phyloP scores from a whole-genome alignment of 2,888 invertebrate species.

The Rhynchonema sp. region DNA sequence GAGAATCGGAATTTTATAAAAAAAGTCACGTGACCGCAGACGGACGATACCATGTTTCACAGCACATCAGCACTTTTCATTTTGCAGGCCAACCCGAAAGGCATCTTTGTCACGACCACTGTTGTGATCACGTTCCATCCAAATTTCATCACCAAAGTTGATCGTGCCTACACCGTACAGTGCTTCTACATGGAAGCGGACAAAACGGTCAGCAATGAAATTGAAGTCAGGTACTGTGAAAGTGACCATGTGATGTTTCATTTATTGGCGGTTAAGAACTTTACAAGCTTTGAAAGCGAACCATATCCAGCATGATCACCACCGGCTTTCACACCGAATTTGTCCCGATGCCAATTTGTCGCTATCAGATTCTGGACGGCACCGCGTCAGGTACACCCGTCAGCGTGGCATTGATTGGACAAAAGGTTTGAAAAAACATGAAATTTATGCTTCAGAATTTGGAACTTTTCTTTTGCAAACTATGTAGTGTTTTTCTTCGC shows the following conservation, averaged over 20 bases:
- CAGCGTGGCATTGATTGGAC: too few relatives aligned
- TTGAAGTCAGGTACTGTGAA: constrained; percentile 6
- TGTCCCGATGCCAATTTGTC: constrained; percentile 1
- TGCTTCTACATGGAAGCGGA: constrained; percentile 8
- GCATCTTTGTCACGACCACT: constrained; percentile 5
- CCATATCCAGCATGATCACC: background rate
- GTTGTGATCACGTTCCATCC: constrained; percentile 6
- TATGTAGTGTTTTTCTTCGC: too few relatives aligned
- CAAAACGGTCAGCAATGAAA: constrained; percentile 1
- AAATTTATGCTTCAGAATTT: too few relatives aligned
- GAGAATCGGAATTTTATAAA: too few relatives aligned
- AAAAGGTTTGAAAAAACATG: too few relatives aligned
- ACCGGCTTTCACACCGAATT: background rate
- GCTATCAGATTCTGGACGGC: constrained; percentile 1
- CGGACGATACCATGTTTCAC: too few relatives aligned
- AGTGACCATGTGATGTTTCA: background rate
- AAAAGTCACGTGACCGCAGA: too few relatives aligned
- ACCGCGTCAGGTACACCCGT: too few relatives aligned
- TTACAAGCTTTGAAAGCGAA: too few relatives aligned
- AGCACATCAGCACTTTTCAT: too few relatives aligned
- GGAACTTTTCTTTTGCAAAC: too few relatives aligned
- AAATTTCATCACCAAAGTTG: constrained; percentile 5
- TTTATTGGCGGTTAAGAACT: too few relatives aligned
- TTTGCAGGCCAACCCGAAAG: constrained; percentile 1
- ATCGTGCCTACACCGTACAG: constrained; percentile 2